Conservation (phyloP, 2,888 invertebrate genomes). For the Tetanocera ferruginea region DNA sequence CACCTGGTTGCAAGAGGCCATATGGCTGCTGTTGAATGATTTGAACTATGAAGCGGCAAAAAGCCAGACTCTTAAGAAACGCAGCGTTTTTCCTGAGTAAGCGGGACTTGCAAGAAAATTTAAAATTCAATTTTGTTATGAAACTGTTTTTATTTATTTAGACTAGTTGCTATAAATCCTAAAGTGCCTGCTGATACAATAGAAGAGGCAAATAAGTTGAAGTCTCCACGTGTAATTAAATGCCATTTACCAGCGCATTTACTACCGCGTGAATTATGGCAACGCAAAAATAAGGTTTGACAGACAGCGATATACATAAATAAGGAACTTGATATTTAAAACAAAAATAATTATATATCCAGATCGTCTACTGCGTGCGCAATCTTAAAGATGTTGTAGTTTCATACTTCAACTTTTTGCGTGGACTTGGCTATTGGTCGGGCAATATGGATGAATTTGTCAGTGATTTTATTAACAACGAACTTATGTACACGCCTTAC, state of each 20-base stretch:
- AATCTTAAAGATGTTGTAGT: conserved; percentile 87
- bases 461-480: conserved; percentile 41
- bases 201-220: conserved; percentile 33
- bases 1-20: conserved; percentile 55
- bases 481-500: conserved; percentile 47
- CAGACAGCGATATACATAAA: background rate
- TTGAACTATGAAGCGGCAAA: conserved; percentile 51
- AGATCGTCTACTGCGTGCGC: conserved; percentile 84
- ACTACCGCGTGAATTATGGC: conserved; percentile 50
- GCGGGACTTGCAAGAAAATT: background rate
- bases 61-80: conserved; percentile 6
- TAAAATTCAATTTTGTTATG: background rate
- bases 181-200: background rate
- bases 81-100: conserved; percentile 50
- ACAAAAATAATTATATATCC: background rate
- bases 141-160: background rate
- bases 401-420: conserved; percentile 80
- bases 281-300: conserved; percentile 47
- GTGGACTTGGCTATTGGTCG: conserved; percentile 72
- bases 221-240: conserved; percentile 54
- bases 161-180: background rate
- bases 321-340: too few relatives aligned
- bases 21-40: conserved; percentile 54
- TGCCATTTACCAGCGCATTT: conserved; percentile 54
- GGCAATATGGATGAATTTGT: conserved; percentile 38